phyloP scores from a whole-genome alignment of 2,888 invertebrate genomes.

The Drosophila peninsularis region DNA sequence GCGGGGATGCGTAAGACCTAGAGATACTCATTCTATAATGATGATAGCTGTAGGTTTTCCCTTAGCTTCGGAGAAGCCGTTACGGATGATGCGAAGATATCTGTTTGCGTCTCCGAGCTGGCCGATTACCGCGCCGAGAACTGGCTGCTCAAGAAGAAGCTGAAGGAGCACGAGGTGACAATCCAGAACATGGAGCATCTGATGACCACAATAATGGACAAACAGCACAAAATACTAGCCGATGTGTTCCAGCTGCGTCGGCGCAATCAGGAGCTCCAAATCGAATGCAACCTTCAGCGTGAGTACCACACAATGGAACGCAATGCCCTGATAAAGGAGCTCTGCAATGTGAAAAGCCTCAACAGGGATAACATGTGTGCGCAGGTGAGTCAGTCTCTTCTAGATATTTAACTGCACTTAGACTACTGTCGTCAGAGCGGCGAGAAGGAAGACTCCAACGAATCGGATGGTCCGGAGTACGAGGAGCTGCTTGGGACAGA shows the following conservation, averaged over 20 bases:
- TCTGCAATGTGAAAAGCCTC: constrained; percentile 65
- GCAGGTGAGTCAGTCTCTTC: constrained; percentile 13
- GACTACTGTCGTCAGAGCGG: neutral
- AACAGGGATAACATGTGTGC: constrained; percentile 38
- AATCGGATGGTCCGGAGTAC: constrained; percentile 11
- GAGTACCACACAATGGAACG: constrained; percentile 80
- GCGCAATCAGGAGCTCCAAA: constrained; percentile 67
- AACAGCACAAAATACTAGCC: constrained; percentile 76
- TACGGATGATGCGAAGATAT: constrained; percentile 25
- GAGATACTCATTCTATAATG: neutral
- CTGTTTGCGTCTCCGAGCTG: constrained; percentile 73
- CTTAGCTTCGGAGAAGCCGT: constrained; percentile 7
- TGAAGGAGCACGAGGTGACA: constrained; percentile 68
- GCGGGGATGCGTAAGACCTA: constrained; percentile 12
- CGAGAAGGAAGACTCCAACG: neutral
- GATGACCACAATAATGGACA: constrained; percentile 76
- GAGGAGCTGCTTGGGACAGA: neutral
- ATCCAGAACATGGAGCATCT: constrained; percentile 79
- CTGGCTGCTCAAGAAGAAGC: constrained; percentile 75
- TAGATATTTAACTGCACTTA: neutral
- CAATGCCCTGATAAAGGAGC: constrained; percentile 70
- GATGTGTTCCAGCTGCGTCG: constrained; percentile 76
- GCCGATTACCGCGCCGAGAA: constrained; percentile 76
- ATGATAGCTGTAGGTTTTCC: neutral
- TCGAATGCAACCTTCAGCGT: constrained; percentile 75